Base-by-base conservation (phyloP, 1,140 invertebrate genomes). In the Sesamia nonagrioides region DNA sequence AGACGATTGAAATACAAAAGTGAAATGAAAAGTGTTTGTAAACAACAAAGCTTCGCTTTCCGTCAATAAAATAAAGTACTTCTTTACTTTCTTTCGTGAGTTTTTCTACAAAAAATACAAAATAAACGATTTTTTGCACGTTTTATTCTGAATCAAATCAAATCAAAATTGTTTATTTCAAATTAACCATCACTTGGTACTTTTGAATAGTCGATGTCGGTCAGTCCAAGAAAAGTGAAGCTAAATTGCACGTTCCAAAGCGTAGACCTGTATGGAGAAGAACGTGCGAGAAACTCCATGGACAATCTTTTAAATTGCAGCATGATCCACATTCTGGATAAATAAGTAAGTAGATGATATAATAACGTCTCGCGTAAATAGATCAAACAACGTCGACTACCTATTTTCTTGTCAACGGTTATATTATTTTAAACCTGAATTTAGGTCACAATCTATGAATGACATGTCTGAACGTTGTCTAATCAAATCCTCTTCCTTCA, bases 281-380 rank as follows among this genome's bases (percentile, higher is more conserved):
- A n/a, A 21, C 37, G 15, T 13, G 18, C 2, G 48, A n/a, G n/a
- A n/a, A n/a, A n/a, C n/a, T n/a, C n/a, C n/a, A n/a, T n/a, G n/a
- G n/a, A n/a, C n/a, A n/a, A n/a, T n/a, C n/a, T n/a, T n/a, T n/a
- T n/a, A n/a, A n/a, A n/a, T n/a, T n/a, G n/a, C n/a, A n/a, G 33
- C 7, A 52, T 61, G 56, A 37, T 75, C 73, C 45, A 75, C 18
- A 63, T 75, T 63, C 35, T 21, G 13, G 33, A 63, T 50, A 63
- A 50, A 75, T 63, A 75, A 50, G 50, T 75, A 75, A 45, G 73
- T n/a, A n/a, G 13, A 4, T 61, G 15, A 63, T 75, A 45, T 58
- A 40, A 58, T 45, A 35, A 63, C 9, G 58, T 37, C 45, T 63
- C 15, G 5, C 40, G 13, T 63, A 63, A 75, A 63, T 52, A 75